Evolutionary conservation across 1,140 invertebrate genomes (phyloP).

Genomic region (Drosophila arawakana): DNA sequence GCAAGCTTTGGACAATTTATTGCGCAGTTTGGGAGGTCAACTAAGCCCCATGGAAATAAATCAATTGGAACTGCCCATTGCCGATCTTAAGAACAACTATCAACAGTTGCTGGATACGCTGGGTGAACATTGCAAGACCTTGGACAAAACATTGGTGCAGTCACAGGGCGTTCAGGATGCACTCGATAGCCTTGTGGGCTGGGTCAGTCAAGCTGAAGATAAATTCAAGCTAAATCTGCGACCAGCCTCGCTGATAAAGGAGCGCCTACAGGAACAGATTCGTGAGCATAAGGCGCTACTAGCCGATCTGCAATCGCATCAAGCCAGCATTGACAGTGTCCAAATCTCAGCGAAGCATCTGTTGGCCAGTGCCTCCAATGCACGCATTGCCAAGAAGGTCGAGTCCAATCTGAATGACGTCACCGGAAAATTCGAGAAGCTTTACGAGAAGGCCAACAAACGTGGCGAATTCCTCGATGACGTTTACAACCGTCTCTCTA

Average conservation of each 20-base stretch:
- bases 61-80: conserved; percentile 91
- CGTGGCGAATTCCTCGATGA: conserved; percentile 93
- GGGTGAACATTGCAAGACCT: conserved; percentile 91
- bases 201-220: conserved; percentile 93
- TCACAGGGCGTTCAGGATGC: conserved; percentile 98
- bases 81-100: conserved; percentile 91
- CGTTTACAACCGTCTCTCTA: conserved; percentile 88
- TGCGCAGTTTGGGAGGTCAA: conserved; percentile 92
- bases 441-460: conserved; percentile 91
- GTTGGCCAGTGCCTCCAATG: conserved; percentile 92
- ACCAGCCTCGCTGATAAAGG: conserved; percentile 94
- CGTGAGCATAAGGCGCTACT: conserved; percentile 92
- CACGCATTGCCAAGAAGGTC: conserved; percentile 94
- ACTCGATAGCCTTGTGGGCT: conserved; percentile 92
- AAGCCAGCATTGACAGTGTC: conserved; percentile 93
- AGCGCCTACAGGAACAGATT: conserved; percentile 95
- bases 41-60: conserved; percentile 91
- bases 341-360: conserved; percentile 91
- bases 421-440: conserved; percentile 92
- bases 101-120: conserved; percentile 89
- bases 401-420: conserved; percentile 95
- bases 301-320: conserved; percentile 93
- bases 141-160: conserved; percentile 95
- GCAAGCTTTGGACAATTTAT: conserved; percentile 89
- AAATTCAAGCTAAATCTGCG: conserved; percentile 92